These are phyloP conservation scores for Azemiops feae DNA, from an alignment of 2,113 vertebrate species.

Conservation along the genomic window DNA sequence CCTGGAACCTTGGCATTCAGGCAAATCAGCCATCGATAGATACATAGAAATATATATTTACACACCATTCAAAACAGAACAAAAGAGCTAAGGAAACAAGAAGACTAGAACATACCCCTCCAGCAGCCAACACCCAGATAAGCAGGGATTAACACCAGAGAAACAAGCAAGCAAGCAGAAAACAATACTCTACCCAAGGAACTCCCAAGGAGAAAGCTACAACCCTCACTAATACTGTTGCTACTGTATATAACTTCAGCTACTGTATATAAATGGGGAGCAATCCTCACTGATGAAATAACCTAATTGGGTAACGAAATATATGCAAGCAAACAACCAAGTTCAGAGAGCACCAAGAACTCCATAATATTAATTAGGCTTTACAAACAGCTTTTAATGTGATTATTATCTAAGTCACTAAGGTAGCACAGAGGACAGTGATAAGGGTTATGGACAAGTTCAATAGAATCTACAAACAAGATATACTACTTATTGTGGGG, in stretches of 20 bases:
- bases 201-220: not conserved
- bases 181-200: not conserved
- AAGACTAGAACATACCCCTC: not conserved
- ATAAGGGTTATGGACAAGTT: not conserved
- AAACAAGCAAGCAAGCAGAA: not conserved
- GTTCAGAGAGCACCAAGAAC: not conserved
- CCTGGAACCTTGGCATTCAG: too few species aligned
- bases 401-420: not conserved
- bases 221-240: not conserved
- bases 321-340: not conserved
- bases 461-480: not conserved
- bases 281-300: not conserved
- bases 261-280: not conserved
- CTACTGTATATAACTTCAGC: not conserved
- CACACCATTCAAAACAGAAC: too few species aligned
- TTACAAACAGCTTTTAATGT: not conserved
- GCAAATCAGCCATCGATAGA: too few species aligned
- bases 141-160: not conserved
- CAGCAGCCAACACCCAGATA: not conserved
- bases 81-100: not conserved
- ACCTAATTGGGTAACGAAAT: not conserved
- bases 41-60: too few species aligned
- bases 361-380: not conserved
- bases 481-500: not conserved
- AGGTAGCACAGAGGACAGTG: not conserved